Evolutionary conservation across 2,113 vertebrate genomes (phyloP), one percentile per base, ranked within the genome.

Genomic region (Lophotis ruficrista): DNA sequence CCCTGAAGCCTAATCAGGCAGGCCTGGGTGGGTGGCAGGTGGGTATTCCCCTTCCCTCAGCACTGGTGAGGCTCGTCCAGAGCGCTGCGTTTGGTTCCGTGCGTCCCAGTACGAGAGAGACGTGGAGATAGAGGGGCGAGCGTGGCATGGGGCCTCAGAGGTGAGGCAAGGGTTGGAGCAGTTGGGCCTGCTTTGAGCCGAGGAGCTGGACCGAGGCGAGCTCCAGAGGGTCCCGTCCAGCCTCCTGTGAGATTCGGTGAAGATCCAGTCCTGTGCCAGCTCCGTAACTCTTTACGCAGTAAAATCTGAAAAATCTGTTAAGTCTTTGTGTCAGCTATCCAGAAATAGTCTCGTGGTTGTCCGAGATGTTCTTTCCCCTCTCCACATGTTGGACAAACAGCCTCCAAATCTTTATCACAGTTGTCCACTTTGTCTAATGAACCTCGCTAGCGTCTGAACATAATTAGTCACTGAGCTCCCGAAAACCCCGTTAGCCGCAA

Each of bases 71-170:
- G 3, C 33, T 41, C 83, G 43, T n/a, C 54, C 2, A 0, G 22
- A 69, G 93, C 7, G 0, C 2, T 5, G n/a, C 2, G 18, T 31
- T 65, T 35, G 3, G 30, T 38, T 13, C 41, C 2, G 23, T 10
- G 37, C n/a, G 72, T 83, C 70, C 43, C 76, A 28, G 22, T 2
- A 1, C 3, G 8, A 47, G n/a, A 7, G 5, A 27, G 27, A 20
- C 28, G 1, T 0, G 30, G 76, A 31, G 7, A 2, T 23, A 27
- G 2, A 3, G 4, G 27, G 45, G 57, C 13, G 19, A 41, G 38
- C 0, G 9, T 24, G 24, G 48, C 1, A 3, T 8, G 13, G 54
- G 25, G 38, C 23, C 21, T 2, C 7, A 2, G 20, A 15, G 57
- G 7, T 12, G 28, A 11, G 57, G 3, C 31, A 37, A 45, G 56